Evolutionary conservation across 2,888 invertebrate genomes (phyloP), one percentile per base, ranked within the genome.

Genomic region (Limnephilus rhombicus): DNA sequence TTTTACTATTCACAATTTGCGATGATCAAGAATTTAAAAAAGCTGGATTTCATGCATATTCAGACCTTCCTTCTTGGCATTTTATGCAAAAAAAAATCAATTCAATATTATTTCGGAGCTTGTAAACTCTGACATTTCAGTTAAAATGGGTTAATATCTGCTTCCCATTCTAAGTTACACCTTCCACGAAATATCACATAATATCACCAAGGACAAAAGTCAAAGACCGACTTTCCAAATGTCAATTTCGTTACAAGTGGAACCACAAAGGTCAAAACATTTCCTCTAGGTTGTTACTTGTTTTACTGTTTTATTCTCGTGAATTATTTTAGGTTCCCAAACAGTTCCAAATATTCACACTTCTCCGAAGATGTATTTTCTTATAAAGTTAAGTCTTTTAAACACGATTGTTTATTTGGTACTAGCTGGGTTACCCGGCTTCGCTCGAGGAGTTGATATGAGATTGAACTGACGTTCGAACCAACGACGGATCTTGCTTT

Each of bases 201-300:
- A 68, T 68, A 68, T n/a, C 9, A 68, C 68, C 24, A 68, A 68
- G 68, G 68, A n/a, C 68, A 68, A 31, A 83, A 41, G 83, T 83
- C 83, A 83, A 83, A 83, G 83, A 83, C 83, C 83, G 83, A 83
- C 9, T 37, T 83, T 83, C 37, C 18, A 83, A 83, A 83, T 83
- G 83, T 83, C 83, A 83, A 37, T 83, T 37, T 3, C 24, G 37
- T 34, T 34, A 37, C 83, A 37, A 24, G 15, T 41, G 34, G 83
- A 37, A 83, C 34, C 83, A 37, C 83, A 83, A 83, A 83, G 83
- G 83, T 83, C 83, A 41, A 37, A 68, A 68, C 68, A n/a, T 9
- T 68, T n/a, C 68, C 24, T 24, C 24, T 24, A 68, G n/a, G 68
- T 68, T 9, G 24, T 24, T n/a, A 68, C 68, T 68, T 68, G 24